Conservation (phyloP, 1,140 invertebrate species). For the Diploscapter pachys region DNA sequence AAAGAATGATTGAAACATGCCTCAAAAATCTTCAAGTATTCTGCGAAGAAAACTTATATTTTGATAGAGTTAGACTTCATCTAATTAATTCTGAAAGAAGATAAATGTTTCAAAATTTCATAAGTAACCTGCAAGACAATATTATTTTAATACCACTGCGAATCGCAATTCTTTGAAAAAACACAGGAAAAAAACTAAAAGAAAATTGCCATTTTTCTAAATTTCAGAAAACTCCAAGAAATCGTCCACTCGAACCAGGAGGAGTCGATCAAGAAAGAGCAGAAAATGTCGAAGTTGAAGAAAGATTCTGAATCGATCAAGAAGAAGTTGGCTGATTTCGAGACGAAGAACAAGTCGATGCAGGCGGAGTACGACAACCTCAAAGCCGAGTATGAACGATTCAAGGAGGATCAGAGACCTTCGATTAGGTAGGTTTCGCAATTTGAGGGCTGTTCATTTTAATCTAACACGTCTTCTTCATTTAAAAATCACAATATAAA, state of each 20-base stretch:
- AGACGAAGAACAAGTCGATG: not conserved
- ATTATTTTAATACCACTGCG: no score
- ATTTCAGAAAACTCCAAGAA: slow-evolving; percentile 3
- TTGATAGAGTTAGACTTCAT: no score
- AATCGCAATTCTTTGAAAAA: not conserved
- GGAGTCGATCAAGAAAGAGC: slow-evolving; percentile 8
- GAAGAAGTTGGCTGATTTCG: not conserved
- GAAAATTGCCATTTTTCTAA: slow-evolving; percentile 1
- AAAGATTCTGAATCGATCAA: slow-evolving; percentile 12
- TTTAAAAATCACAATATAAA: no score
- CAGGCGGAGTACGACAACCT: slow-evolving; percentile 27
- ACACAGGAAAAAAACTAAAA: not conserved
- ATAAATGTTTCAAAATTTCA: no score
- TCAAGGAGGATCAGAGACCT: slow-evolving; percentile 30
- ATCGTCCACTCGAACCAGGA: slow-evolving; percentile 13
- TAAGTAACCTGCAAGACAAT: no score
- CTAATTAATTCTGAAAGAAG: not conserved
- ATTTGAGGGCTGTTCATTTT: slow-evolving; percentile 17
- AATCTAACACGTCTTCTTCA: no score
- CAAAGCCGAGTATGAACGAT: slow-evolving; percentile 27
- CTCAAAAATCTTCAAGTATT: no score
- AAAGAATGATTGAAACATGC: no score
- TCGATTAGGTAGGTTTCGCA: slow-evolving; percentile 6
- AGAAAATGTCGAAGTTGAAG: slow-evolving; percentile 17
- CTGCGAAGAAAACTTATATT: no score